Base-by-base conservation (phyloP, 2,888 invertebrate genomes). In the Apotomis turbidana region DNA sequence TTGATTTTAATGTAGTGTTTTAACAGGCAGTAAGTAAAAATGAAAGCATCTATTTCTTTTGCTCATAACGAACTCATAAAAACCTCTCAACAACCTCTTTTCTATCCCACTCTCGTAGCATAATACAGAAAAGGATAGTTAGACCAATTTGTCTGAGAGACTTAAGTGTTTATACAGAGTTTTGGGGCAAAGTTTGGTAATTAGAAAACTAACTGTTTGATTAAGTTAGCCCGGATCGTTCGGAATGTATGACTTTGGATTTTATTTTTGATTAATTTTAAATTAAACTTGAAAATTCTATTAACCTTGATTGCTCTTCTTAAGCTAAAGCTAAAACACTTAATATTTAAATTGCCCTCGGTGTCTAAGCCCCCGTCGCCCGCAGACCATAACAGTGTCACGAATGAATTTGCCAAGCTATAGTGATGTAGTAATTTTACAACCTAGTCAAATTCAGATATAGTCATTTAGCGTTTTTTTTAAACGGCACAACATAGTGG, bases 191-290 rank as follows among this genome's bases (percentile, higher is more conserved):
- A 66, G 71, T 66, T 71, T 46, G 46, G 46, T 60, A 71, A 71
- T 71, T 66, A 71, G 71, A 71, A 66, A 66, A 71, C 64, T 66
- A 70, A 62, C 41, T 63, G 66, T 54, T 71, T 71, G 54, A 60
- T 66, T 66, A 71, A 66, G 66, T 66, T 57, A 55, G 27, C 54
- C 54, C 13, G 51, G 52, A 59, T 52, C 36, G 55, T 15, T 13
- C 10, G 57, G 49, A 61, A 57, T 63, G 64, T 52, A 59, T 54
- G 64, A 59, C 46, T 64, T 46, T 55, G 4, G 55, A 46, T 54
- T 70, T 59, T 59, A 41, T 63, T 69, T 68, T 69, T 62, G 61
- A 69, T 55, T 70, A 49, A 70, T 68, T 55, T 44, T 0, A 8
- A 41, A 44, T 54, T 12, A 10, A 51, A 51, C 15, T n/a, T 9